These are phyloP conservation scores for Eumacrocentrus americanus DNA, from an alignment of 2,888 invertebrate genomes.

Conservation along the genomic window DNA sequence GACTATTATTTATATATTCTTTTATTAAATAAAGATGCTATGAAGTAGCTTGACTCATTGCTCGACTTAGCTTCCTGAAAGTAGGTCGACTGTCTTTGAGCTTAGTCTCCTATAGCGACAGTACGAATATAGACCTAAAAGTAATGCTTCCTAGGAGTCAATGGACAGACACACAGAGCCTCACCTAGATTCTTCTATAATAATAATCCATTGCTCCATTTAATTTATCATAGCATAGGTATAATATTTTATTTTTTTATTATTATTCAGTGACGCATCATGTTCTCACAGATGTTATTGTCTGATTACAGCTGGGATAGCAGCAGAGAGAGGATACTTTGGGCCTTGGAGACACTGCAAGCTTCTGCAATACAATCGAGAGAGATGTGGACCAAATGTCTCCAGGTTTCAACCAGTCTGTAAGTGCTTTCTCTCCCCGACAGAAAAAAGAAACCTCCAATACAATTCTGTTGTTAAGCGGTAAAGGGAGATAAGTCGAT, in stretches of 20 bases:
- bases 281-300: too few species aligned
- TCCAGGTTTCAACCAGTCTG: constrained; percentile 80
- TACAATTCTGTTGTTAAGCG: too few species aligned
- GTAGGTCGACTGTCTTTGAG: background rate
- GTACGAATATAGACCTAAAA: background rate
- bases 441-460: background rate
- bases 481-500: too few species aligned
- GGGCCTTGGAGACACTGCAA: constrained; percentile 90
- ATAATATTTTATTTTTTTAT: too few species aligned
- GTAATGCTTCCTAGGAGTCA: too few species aligned
- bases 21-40: background rate
- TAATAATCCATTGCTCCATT: too few species aligned
- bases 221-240: too few species aligned
- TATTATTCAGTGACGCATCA: too few species aligned
- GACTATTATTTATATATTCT: background rate
- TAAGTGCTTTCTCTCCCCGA: constrained; percentile 63
- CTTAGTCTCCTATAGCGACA: background rate
- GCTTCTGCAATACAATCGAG: constrained; percentile 78
- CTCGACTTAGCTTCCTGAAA: background rate
- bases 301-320: constrained; percentile 71
- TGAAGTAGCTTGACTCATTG: background rate
- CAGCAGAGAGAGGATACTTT: constrained; percentile 82
- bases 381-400: constrained; percentile 79
- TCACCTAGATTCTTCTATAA: too few species aligned
- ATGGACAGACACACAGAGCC: too few species aligned